These are phyloP conservation scores for Kryphioiulus occultus DNA, from an alignment of 2,888 invertebrate species.

Conservation along the genomic window DNA sequence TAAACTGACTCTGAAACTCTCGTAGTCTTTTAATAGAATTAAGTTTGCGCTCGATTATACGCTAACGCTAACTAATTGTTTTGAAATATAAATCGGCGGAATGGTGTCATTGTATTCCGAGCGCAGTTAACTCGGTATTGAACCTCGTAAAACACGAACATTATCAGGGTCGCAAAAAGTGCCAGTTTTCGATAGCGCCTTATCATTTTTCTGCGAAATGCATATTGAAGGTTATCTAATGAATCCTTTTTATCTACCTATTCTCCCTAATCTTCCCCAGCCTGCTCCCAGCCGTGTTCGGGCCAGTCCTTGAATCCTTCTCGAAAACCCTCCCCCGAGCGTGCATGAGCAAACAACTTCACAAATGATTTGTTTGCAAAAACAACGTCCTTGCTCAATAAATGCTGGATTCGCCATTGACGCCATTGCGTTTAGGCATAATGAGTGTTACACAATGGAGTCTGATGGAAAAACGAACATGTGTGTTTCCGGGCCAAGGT, in stretches of 20 bases:
- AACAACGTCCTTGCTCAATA: conserved; percentile 39
- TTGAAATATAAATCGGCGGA: no score
- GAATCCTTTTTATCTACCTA: conserved; percentile 13
- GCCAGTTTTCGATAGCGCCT: background rate
- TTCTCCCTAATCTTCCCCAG: background rate
- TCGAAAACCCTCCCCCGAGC: conserved; percentile 8
- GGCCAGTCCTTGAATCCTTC: background rate
- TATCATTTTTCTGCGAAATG: background rate
- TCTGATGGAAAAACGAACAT: background rate
- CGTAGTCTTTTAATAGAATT: no score
- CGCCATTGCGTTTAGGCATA: conserved; percentile 29
- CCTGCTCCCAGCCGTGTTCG: background rate
- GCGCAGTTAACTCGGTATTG: no score
- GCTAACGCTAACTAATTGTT: no score
- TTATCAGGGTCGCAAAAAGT: background rate
- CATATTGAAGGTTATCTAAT: conserved; percentile 29
- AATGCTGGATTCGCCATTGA: background rate
- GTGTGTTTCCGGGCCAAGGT: conserved; percentile 32
- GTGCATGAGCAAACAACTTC: conserved; percentile 32
- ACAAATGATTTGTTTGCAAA: conserved; percentile 15
- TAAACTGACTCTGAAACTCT: no score
- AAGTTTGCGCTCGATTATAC: no score
- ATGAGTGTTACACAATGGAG: conserved; percentile 34
- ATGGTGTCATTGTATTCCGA: no score
- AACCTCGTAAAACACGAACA: background rate